These are phyloP conservation scores for Drosophila affinis DNA, from an alignment of 2,888 invertebrate genomes.

Conservation along the genomic window DNA sequence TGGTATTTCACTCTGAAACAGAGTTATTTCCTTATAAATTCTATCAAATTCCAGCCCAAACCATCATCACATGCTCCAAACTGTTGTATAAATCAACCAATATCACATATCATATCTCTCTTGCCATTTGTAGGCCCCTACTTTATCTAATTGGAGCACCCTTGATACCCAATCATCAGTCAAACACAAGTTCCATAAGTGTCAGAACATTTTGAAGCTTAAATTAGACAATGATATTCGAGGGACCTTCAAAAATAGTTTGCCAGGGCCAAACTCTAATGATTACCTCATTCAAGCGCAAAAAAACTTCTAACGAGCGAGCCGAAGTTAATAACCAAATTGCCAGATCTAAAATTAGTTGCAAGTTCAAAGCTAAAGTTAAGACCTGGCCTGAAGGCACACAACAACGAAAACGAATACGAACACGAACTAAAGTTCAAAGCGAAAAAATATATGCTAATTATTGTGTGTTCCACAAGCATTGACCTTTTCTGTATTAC, in stretches of 20 bases:
- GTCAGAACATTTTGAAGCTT: slow-evolving; percentile 1
- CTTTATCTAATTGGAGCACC: slow-evolving; percentile 55
- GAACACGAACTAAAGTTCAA: slow-evolving; percentile 9
- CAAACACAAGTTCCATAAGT: not conserved
- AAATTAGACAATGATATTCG: slow-evolving; percentile 7
- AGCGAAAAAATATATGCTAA: not conserved
- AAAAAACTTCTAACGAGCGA: slow-evolving; percentile 9
- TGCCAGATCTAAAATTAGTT: slow-evolving; percentile 9
- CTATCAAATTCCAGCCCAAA: no score
- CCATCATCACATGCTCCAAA: not conserved
- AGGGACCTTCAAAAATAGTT: slow-evolving; percentile 23
- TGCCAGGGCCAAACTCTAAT: not conserved
- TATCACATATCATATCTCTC: no score
- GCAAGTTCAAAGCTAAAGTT: slow-evolving; percentile 51
- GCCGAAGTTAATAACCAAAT: slow-evolving; percentile 42
- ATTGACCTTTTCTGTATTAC: slow-evolving; percentile 44
- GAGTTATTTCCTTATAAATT: no score
- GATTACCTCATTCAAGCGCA: slow-evolving; percentile 33
- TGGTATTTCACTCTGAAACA: no score
- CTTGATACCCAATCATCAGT: slow-evolving; percentile 1
- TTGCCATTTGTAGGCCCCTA: not conserved
- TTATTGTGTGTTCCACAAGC: slow-evolving; percentile 7
- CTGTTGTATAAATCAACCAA: not conserved
- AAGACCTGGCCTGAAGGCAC: slow-evolving; percentile 9
- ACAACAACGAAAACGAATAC: not conserved